phyloP scores from a whole-genome alignment of 2,888 invertebrate species.

The Adela reaumurella region DNA sequence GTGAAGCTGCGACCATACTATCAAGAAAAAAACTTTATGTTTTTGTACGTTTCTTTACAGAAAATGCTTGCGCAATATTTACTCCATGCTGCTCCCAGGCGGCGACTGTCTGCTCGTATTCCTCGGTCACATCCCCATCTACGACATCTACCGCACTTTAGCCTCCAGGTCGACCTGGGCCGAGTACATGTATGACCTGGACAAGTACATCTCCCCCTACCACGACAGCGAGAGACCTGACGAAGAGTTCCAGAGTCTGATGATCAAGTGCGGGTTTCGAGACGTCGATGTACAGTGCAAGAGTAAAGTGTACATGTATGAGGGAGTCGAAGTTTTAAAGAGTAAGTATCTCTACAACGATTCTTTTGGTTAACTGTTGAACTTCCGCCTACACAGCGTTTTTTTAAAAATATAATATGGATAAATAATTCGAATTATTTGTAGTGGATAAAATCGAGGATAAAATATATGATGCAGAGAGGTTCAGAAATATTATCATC shows the following conservation, averaged over 20 bases:
- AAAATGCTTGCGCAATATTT: slow-evolving; percentile 62
- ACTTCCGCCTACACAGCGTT: no score
- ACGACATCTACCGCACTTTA: slow-evolving; percentile 63
- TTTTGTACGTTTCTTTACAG: slow-evolving; percentile 43
- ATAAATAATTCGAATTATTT: no score
- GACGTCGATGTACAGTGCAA: slow-evolving; percentile 57
- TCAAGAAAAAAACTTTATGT: no score
- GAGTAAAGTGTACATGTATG: slow-evolving; percentile 55
- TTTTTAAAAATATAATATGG: no score
- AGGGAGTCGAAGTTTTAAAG: slow-evolving; percentile 52
- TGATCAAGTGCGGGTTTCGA: slow-evolving; percentile 59
- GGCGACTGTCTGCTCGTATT: slow-evolving; percentile 69
- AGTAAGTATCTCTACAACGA: no score
- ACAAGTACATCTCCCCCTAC: slow-evolving; percentile 58
- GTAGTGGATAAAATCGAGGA: background rate
- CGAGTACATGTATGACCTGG: slow-evolving; percentile 58
- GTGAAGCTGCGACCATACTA: no score
- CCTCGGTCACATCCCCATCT: slow-evolving; percentile 65
- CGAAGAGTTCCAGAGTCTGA: slow-evolving; percentile 47
- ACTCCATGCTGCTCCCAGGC: slow-evolving; percentile 59
- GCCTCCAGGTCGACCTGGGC: slow-evolving; percentile 45
- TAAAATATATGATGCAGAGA: background rate
- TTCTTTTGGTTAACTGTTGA: no score
- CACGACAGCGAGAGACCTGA: slow-evolving; percentile 57
- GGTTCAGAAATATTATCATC: background rate